Evolutionary conservation across 2,888 invertebrate species (phyloP), one percentile per base, ranked within the genome.

Genomic region (Elmis aenea): DNA sequence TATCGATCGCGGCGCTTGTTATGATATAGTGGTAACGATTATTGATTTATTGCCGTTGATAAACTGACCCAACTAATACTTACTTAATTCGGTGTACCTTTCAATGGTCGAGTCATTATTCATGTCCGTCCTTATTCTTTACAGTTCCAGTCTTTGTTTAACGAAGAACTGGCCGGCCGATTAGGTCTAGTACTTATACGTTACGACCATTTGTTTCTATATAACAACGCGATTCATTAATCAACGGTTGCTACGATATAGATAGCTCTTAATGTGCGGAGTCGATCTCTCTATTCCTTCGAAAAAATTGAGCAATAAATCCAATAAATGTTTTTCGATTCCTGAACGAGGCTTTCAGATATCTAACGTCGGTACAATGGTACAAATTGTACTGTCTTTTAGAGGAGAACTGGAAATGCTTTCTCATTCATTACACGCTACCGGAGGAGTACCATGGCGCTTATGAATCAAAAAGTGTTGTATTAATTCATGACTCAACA

Each of bases 261-360:
- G 33, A 26, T 33, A 33, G 33, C 26, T 21, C 21, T 24, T 33
- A 26, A 26, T 26, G 33, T 20, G 26, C 18, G 21, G 26, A 33
- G 33, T 33, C 33, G 21, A 33, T 33, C 26, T 33, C 18, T 26
- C 15, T 15, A 32, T 32, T 32, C 24, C 16, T 32, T 32, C 25
- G 28, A 32, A 32, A 29, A 24, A 32, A 24, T 32, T 25, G 8
- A 12, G 3, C 32, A 5, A 24, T 32, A 32, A 14, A 32, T 32
- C 22, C 32, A 24, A 24, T 24, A 32, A 32, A 32, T 30, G 30
- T 13, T 13, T 13, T 21, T 14, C 11, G 22, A 30, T 30, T 30
- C 23, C 22, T 10, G 12, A 3, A 12, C 20, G 28, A 13, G 18
- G 11, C 20, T 28, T 28, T 28, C n/a, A n/a, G n/a, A n/a, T n/a